Evolutionary conservation across 2,113 vertebrate species (phyloP), one percentile per base, ranked within the genome.

Genomic region (Muntiacus reevesi): DNA sequence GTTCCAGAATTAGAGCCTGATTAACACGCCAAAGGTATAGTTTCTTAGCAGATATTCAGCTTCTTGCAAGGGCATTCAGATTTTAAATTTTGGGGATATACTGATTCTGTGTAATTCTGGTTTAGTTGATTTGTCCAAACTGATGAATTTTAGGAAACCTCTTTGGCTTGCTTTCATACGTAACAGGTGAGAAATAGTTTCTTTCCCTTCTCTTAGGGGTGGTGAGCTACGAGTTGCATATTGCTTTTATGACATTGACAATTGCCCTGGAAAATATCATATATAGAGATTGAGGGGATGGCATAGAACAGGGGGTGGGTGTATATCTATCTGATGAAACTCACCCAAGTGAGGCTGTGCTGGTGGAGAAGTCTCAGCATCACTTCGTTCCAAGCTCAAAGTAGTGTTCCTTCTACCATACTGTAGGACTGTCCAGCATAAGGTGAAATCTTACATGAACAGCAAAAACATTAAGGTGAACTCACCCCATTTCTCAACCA

Each of bases 391-490:
- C 4, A 30, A 71, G 40, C 4, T 59, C 28, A 40, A 45, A n/a
- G 54, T 43, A 15, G 28, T 30, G 9, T 25, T 40, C 11, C 28
- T 62, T 67, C 25, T 12, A n/a, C 30, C 27, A 0, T 10, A 13
- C 33, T 2, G 3, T 0, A 10, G 33, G 11, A 0, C 50, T n/a
- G 33, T 40, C 43, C 33, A 10, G 15, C 10, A n/a, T 3, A 33
- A 40, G 67, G 74, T 4, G 16, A 62, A 30, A n/a, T 62, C 45
- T 19, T 43, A 13, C 3, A 7, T 6, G 15, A 71, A 33, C 13
- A 47, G 6, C n/a, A 6, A 76, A 67, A 47, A 47, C 43, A 9
- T 36, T 43, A 21, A 78, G 33, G 15, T 16, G 17, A 86, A 55
- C 36, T 36, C 6, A 82, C 45, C 30, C 9, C 10, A 21, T 5